Percentiles rank a stretch among this genome's conserved stretches.
These are phyloP conservation scores for Eulacestoma nigropectus DNA, from an alignment of 2,113 vertebrate genomes.

Conservation along the genomic window DNA sequence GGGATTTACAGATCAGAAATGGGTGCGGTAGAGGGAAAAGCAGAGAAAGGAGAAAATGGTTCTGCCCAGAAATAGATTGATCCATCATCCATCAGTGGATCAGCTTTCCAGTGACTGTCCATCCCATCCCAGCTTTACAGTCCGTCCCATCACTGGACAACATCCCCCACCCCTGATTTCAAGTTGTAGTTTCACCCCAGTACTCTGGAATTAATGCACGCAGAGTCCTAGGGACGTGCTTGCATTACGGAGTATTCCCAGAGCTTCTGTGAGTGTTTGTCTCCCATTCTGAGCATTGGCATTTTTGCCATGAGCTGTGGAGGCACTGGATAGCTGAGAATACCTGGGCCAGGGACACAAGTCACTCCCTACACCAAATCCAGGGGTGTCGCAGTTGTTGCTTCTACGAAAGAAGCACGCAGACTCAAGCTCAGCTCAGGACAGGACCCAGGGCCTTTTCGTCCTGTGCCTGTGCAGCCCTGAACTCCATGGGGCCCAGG, in stretches of 20 bases:
- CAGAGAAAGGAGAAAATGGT: not conserved
- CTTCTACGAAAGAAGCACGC: no score
- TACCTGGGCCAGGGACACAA: not conserved
- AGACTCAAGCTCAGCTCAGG: no score
- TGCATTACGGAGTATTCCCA: not conserved
- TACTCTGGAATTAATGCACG: accelerated
- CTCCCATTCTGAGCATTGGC: not conserved
- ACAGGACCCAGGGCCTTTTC: no score
- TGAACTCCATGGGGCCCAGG: not conserved
- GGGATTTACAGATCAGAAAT: not conserved
- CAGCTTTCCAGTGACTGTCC: not conserved
- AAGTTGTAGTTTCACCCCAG: not conserved
- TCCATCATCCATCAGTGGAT: not conserved
- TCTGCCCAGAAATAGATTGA: not conserved
- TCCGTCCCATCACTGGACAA: not conserved
- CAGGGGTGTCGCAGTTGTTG: no score
- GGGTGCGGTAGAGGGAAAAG: not conserved
- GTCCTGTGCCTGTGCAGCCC: not conserved
- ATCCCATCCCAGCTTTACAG: not conserved
- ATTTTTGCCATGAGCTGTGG: not conserved
- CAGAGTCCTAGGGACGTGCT: not conserved
- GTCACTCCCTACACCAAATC: not conserved
- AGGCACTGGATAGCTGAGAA: not conserved
- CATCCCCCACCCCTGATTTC: not conserved
- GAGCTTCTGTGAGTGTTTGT: not conserved